These are phyloP conservation scores for Odontesthes bonariensis DNA, from an alignment of 2,113 vertebrate genomes.

Conservation along the genomic window DNA sequence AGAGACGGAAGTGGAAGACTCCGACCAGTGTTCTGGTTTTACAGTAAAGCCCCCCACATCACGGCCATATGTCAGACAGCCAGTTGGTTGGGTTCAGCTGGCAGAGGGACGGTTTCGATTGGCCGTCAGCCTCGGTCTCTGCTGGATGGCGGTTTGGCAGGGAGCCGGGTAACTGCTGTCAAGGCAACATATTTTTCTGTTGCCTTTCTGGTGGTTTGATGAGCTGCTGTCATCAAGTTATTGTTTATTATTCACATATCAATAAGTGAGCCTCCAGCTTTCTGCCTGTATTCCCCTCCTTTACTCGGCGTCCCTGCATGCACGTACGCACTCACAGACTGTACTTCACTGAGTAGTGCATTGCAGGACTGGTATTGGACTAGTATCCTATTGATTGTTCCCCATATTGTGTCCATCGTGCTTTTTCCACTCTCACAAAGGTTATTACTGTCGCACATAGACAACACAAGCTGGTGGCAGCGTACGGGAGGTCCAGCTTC, in stretches of 20 bases:
- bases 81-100: conserved; percentile 30
- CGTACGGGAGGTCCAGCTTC: conserved; percentile 9
- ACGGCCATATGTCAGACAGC: conserved; percentile 8
- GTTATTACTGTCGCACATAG: conserved; percentile 38
- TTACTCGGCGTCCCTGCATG: not conserved
- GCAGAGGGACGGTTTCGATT: conserved; percentile 44
- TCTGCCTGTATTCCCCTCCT: not conserved
- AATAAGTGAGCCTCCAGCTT: not conserved
- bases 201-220: conserved; percentile 41
- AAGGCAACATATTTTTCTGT: conserved; percentile 59
- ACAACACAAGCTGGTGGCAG: conserved; percentile 10
- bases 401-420: conserved; percentile 46
- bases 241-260: conserved; percentile 29
- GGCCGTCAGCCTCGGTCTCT: conserved; percentile 35
- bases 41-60: conserved; percentile 19
- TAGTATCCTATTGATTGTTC: conserved; percentile 67
- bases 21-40: conserved; percentile 17
- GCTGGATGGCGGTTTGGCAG: conserved; percentile 35
- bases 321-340: conserved; percentile 20
- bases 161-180: conserved; percentile 48
- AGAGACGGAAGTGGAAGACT: conserved; percentile 11
- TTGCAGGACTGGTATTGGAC: conserved; percentile 59
- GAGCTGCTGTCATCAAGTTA: conserved; percentile 23
- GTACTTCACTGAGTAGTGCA: conserved; percentile 8
- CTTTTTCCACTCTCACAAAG: conserved; percentile 74